A percentile compares a stretch with the other conserved stretches of the same genome.
phyloP scores from a whole-genome alignment of 2,797 vertebrate species.

The Crypturellus tataupa region DNA sequence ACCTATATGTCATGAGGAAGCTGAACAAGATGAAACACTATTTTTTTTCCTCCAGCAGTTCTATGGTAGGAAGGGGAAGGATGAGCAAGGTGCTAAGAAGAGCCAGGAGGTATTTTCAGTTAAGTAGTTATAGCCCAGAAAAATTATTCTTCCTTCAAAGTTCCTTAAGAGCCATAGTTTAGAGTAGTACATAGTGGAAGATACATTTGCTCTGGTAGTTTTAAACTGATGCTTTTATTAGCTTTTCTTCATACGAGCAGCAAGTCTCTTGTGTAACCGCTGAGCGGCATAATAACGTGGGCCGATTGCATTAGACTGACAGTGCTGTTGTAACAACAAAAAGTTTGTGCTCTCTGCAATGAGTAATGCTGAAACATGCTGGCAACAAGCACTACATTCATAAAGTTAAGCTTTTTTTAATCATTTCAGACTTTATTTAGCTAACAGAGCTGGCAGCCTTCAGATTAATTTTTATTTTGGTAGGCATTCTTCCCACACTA shows the following conservation, averaged over 20 bases:
- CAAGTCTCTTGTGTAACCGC: neutral
- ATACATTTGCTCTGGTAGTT: neutral
- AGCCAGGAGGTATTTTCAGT: neutral
- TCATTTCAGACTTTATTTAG: neutral
- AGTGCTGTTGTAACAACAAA: rapidly evolving
- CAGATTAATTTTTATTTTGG: neutral
- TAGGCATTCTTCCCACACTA: neutral
- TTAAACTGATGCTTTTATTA: neutral
- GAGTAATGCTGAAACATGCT: neutral
- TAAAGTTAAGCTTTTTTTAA: neutral
- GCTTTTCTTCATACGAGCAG: neutral
- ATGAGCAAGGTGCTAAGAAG: neutral
- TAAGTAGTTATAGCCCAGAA: neutral
- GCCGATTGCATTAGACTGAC: neutral
- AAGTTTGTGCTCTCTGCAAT: neutral
- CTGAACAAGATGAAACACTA: neutral
- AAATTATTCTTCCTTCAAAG: neutral
- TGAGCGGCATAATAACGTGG: neutral
- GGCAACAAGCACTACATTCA: neutral
- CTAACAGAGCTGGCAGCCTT: neutral
- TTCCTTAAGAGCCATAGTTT: neutral
- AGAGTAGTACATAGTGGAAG: rapidly evolving
- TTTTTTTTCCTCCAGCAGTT: neutral
- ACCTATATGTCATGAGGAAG: rapidly evolving
- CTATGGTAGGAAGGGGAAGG: neutral